phyloP scores from a whole-genome alignment of 2,888 invertebrate species.

The Lycia hirtaria region DNA sequence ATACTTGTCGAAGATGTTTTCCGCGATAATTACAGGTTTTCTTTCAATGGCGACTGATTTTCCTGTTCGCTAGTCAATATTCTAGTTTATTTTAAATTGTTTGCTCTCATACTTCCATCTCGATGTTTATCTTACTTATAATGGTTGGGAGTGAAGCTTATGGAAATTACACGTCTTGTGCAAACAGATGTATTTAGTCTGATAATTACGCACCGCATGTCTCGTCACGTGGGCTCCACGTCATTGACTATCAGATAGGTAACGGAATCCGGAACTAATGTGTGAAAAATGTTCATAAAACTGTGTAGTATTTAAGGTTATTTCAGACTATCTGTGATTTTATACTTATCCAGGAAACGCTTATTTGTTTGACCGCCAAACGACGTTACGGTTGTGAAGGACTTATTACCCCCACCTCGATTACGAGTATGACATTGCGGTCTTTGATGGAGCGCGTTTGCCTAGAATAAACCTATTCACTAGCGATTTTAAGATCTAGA shows the following conservation, averaged over 20 bases:
- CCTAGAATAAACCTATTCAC: too few species aligned
- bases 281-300: not conserved
- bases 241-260: constrained; percentile 1
- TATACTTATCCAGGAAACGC: too few species aligned
- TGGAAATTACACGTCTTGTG: constrained; percentile 29
- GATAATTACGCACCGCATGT: constrained; percentile 24
- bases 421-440: too few species aligned
- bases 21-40: constrained; percentile 31
- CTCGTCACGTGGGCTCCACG: constrained; percentile 19
- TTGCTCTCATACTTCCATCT: constrained; percentile 27
- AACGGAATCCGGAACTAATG: constrained; percentile 2
- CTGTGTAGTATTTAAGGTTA: too few species aligned
- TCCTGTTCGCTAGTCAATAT: constrained; percentile 29
- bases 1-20: constrained; percentile 24
- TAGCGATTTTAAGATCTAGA: too few species aligned
- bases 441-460: too few species aligned
- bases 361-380: too few species aligned
- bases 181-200: constrained; percentile 28
- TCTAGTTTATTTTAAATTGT: constrained; percentile 28
- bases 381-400: too few species aligned
- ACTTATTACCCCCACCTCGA: too few species aligned
- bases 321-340: too few species aligned
- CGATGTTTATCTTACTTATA: constrained; percentile 30
- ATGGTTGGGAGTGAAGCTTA: constrained; percentile 28
- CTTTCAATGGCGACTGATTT: constrained; percentile 25